Evolutionary conservation across 2,113 vertebrate species (phyloP).

Genomic region (human (Homo sapiens)): GRCh38 chr16:10108501-10109000

Average conservation of each 20-base stretch:
- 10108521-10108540: background rate
- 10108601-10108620: background rate
- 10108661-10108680: background rate
- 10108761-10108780: background rate
- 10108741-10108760: background rate
- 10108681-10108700: background rate
- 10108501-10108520: background rate
- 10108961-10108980: background rate
- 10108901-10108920: background rate
- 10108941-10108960: background rate
- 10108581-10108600: background rate
- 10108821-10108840: background rate
- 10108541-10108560: accelerated
- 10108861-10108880: background rate
- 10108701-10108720: background rate
- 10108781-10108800: background rate
- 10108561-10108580: background rate
- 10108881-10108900: background rate
- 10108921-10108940: background rate
- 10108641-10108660: background rate
- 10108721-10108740: background rate
- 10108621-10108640: background rate
- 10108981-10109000: background rate
- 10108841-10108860: background rate
- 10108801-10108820: background rate